Evolutionary conservation across 2,888 invertebrate genomes (phyloP).

Genomic region (Drosophila pseudotalamancana): DNA sequence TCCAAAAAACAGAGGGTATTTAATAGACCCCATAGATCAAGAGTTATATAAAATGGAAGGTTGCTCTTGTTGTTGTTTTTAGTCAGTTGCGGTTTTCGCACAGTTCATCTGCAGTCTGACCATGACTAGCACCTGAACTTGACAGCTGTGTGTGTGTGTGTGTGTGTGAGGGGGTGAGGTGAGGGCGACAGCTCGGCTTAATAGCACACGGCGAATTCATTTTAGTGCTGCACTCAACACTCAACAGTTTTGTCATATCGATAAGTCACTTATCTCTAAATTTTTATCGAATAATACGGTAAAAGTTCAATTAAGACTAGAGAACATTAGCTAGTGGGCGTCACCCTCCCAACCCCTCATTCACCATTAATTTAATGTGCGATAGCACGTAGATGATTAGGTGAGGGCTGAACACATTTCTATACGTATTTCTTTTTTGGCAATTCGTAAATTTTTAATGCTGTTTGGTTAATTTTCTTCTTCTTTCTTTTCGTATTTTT

Average conservation of each 20-base stretch:
- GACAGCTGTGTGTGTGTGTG: constrained; percentile 1
- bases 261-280: constrained; percentile 38
- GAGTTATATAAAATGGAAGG: constrained; percentile 35
- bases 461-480: background rate
- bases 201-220: constrained; percentile 3
- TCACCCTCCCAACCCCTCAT: background rate
- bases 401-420: background rate
- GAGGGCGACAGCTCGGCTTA: background rate
- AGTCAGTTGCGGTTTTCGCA: constrained; percentile 33
- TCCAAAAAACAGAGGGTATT: constrained; percentile 17
- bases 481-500: constrained; percentile 24
- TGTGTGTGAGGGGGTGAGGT: background rate
- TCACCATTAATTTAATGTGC: background rate
- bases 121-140: constrained; percentile 31
- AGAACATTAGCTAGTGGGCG: constrained; percentile 1
- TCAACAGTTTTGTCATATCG: constrained; percentile 42
- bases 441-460: constrained; percentile 27
- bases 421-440: constrained; percentile 9
- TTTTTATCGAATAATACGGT: constrained; percentile 50
- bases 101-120: constrained; percentile 41
- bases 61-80: constrained; percentile 25
- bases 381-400: constrained; percentile 5
- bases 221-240: constrained; percentile 16
- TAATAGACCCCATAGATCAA: constrained; percentile 11
- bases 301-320: constrained; percentile 48